Evolutionary conservation across 2,113 vertebrate genomes (phyloP), one percentile per base, ranked within the genome.

Genomic region (Echinops telfairi): DNA sequence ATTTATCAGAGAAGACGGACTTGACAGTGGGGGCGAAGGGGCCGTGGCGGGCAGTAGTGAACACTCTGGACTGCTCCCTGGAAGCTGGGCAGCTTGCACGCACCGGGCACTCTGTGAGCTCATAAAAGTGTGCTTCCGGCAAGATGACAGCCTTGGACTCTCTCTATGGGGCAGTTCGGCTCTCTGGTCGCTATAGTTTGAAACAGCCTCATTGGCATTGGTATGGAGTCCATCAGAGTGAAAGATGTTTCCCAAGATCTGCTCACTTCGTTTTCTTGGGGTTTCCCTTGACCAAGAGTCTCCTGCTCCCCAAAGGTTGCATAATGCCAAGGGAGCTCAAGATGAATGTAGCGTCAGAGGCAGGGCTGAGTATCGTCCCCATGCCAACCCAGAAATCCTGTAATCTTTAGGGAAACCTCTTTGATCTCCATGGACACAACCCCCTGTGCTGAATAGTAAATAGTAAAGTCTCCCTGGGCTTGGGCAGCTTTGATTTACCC

Each of bases 231-330:
- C 47, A 53, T 84, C 83, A 89, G 64, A 60, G 16, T 27, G 43
- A 82, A 90, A 92, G 43, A 9, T 22, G 62, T 78, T 86, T 92
- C 81, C 58, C 40, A 6, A 70, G 6, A 33, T 73, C 53, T 83
- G 2, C 53, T 16, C 75, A 2, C 73, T 91, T 68, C 6, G 6
- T n/a, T 2, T 57, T 23, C 36, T 70, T 15, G 40, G 31, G 43
- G 77, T 82, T 92, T 92, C 23, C 68, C 40, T 87, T 77, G 19
- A 79, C 20, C 80, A 77, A 92, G 58, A 90, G 4, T 10, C 25
- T 81, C 16, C 25, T 62, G 6, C 14, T 29, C 22, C 2, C 6
- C 1, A 66, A 85, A 76, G 38, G 16, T 53, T 73, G 11, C 78
- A 16, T 7, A 75, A 91, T 91, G 23, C 73, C 17, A 25, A 57